A percentile compares a stretch with the other conserved stretches of the same genome.
Conservation (phyloP, 2,797 vertebrate genomes). For the Scolopax bukidnonensis region DNA sequence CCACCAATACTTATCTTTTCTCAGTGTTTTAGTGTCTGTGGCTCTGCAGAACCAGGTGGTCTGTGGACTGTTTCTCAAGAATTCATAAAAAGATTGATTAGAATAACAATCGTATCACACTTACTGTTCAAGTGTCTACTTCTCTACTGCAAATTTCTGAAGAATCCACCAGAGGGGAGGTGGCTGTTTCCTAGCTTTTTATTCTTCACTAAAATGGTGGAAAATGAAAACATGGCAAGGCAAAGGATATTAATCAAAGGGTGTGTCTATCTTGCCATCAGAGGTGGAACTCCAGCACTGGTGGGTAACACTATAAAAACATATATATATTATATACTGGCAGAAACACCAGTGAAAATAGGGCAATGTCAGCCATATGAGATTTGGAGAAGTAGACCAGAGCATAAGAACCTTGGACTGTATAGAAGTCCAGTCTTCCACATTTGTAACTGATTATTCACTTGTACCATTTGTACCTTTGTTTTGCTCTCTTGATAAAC, state of each 20-base stretch:
- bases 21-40: not conserved
- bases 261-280: not conserved
- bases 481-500: not conserved
- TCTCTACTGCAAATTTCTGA: not conserved
- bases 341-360: not conserved
- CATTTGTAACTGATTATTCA: not conserved
- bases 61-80: not conserved
- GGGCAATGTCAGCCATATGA: not conserved
- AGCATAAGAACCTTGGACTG: not conserved
- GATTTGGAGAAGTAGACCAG: not conserved
- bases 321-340: not conserved
- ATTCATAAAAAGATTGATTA: not conserved
- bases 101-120: not conserved
- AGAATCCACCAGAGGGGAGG: not conserved
- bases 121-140: not conserved
- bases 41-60: not conserved
- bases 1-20: not conserved
- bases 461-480: not conserved
- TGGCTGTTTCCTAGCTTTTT: not conserved
- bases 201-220: not conserved
- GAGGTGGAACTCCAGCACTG: not conserved
- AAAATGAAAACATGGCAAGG: not conserved
- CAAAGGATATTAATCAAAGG: not conserved
- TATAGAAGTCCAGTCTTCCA: not conserved
- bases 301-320: not conserved